phyloP scores from a whole-genome alignment of 1,140 invertebrate genomes.

The Cryptotermes secundus region DNA sequence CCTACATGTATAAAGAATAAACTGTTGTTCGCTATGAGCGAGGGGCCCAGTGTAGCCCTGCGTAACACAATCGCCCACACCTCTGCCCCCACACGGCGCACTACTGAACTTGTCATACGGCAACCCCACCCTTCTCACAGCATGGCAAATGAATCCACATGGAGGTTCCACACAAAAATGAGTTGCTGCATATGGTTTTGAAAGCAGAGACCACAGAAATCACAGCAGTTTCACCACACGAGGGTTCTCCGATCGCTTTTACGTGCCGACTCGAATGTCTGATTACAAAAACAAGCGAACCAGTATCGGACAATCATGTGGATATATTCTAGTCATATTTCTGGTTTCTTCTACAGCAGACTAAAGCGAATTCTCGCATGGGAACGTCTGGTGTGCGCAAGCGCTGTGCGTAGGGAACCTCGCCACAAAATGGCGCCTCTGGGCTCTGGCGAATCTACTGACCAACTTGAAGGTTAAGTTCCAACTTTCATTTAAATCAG shows the following conservation, averaged over 20 bases:
- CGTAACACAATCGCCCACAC: background rate
- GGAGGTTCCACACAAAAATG: background rate
- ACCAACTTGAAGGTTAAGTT: no score
- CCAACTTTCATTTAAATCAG: no score
- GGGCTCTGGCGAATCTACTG: no score
- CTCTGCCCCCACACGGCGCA: background rate
- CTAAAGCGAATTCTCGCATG: no score
- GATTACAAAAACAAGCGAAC: background rate
- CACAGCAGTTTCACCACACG: background rate
- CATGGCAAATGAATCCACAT: background rate
- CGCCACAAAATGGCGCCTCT: no score
- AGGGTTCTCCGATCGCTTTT: background rate
- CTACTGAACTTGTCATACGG: background rate
- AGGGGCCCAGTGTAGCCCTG: background rate
- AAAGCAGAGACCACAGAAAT: background rate
- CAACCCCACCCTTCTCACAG: background rate
- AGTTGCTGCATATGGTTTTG: slow-evolving; percentile 16
- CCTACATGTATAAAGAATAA: background rate
- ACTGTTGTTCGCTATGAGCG: background rate
- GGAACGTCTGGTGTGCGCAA: no score
- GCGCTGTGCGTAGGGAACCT: no score
- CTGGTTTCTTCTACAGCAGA: background rate
- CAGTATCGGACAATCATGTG: background rate
- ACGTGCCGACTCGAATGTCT: background rate
- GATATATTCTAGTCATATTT: no score